Evolutionary conservation across 2,888 invertebrate species (phyloP).

Genomic region (Omphaloscelis lunosa): DNA sequence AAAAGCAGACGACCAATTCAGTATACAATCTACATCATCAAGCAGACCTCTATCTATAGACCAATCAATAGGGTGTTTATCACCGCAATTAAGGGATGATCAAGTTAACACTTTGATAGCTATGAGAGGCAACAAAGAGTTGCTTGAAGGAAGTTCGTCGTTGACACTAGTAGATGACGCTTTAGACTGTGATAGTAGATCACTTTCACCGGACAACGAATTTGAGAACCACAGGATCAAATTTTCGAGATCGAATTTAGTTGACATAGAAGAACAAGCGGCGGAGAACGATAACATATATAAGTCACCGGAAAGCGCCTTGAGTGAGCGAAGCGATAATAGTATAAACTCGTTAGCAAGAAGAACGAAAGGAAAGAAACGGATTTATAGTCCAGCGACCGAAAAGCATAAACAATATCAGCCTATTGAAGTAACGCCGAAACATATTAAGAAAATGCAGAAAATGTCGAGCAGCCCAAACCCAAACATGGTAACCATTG

Average conservation of each 20-base stretch:
- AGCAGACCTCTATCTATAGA: conserved; percentile 71
- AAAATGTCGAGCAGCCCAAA: conserved; percentile 75
- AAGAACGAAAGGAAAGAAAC: conserved; percentile 73
- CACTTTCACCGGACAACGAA: background rate
- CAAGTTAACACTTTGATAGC: conserved; percentile 82
- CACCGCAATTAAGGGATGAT: conserved; percentile 68
- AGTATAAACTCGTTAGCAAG: background rate
- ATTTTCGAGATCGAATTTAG: conserved; percentile 61
- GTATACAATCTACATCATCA: conserved; percentile 51
- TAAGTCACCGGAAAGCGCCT: background rate
- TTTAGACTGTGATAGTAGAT: conserved; percentile 52
- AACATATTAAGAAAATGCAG: conserved; percentile 78
- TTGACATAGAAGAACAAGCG: conserved; percentile 62
- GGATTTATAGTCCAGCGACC: conserved; percentile 73
- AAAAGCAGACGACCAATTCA: conserved; percentile 42
- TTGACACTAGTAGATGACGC: conserved; percentile 83
- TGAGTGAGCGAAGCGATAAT: background rate
- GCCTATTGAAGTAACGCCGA: conserved; percentile 78
- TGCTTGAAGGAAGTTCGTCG: conserved; percentile 79
- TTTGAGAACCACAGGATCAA: background rate
- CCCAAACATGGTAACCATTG: background rate
- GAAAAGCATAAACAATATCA: conserved; percentile 57
- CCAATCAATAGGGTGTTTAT: conserved; percentile 66
- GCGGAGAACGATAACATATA: conserved; percentile 37
- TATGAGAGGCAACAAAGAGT: conserved; percentile 81